These are phyloP conservation scores for Regulus satrapa DNA, from an alignment of 2,113 vertebrate species.

Conservation along the genomic window DNA sequence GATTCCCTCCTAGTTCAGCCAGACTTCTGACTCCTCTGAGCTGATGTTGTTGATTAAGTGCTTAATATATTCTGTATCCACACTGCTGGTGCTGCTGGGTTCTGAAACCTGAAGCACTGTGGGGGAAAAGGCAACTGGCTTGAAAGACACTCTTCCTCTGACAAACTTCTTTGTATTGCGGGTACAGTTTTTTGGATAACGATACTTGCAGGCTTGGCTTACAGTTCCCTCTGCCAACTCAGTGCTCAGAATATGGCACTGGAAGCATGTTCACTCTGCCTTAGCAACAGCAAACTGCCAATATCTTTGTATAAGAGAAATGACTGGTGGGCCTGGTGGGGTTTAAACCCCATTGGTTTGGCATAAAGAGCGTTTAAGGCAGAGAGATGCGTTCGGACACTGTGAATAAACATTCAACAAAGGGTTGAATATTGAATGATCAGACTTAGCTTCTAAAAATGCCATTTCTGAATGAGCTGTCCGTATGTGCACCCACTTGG, in stretches of 20 bases:
- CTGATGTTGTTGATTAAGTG: constrained; percentile 26
- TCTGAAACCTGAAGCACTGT: background rate
- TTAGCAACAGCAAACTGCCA: background rate
- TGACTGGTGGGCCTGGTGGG: accelerated
- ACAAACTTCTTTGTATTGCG: background rate
- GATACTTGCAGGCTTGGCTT: background rate
- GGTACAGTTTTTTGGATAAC: accelerated
- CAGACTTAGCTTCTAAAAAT: background rate
- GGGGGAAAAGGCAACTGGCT: background rate
- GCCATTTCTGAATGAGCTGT: accelerated
- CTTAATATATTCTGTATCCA: background rate
- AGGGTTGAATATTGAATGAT: background rate
- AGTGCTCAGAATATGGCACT: background rate
- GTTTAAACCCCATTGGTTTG: background rate
- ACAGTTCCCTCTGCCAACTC: background rate
- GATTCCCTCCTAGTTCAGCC: background rate
- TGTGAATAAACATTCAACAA: too few relatives aligned
- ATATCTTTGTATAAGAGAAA: background rate
- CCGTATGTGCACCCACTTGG: accelerated
- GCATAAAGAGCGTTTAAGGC: background rate
- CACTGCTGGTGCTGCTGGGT: background rate
- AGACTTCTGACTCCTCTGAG: background rate
- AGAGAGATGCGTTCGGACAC: background rate
- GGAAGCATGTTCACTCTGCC: background rate
- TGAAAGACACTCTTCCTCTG: background rate